phyloP scores from a whole-genome alignment of 2,888 invertebrate species.

The Celastrina argiolus region DNA sequence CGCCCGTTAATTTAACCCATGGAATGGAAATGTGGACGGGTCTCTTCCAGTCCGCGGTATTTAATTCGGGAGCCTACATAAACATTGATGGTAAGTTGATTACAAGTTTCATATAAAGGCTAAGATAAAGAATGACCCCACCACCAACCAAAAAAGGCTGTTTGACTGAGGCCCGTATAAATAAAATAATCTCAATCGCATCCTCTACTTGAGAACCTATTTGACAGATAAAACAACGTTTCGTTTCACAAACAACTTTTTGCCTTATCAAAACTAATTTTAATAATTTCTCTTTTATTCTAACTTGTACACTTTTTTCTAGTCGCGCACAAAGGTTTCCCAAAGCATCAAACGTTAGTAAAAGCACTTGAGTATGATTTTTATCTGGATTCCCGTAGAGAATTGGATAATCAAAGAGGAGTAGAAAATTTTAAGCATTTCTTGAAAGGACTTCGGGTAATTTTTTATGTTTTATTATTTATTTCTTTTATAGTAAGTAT shows the following conservation, averaged over 20 bases:
- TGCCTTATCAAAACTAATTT: too few relatives aligned
- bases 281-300: too few relatives aligned
- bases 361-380: constrained; percentile 57
- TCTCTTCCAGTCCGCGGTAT: constrained; percentile 93
- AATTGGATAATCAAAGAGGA: constrained; percentile 46
- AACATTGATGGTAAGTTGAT: constrained; percentile 89
- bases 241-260: too few relatives aligned
- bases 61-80: constrained; percentile 91
- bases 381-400: constrained; percentile 38
- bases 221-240: too few relatives aligned
- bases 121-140: too few relatives aligned
- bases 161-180: too few relatives aligned
- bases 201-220: too few relatives aligned
- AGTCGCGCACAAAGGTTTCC: constrained; percentile 90
- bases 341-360: constrained; percentile 71
- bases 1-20: constrained; percentile 80
- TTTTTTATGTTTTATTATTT: constrained; percentile 19
- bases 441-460: constrained; percentile 67
- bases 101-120: too few relatives aligned
- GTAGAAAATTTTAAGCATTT: constrained; percentile 49
- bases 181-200: too few relatives aligned
- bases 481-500: neutral
- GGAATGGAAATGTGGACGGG: constrained; percentile 96
- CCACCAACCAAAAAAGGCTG: too few relatives aligned
- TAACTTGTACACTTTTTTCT: constrained; percentile 38